phyloP scores from a whole-genome alignment of 2,113 vertebrate species.

The Euleptes europaea region DNA sequence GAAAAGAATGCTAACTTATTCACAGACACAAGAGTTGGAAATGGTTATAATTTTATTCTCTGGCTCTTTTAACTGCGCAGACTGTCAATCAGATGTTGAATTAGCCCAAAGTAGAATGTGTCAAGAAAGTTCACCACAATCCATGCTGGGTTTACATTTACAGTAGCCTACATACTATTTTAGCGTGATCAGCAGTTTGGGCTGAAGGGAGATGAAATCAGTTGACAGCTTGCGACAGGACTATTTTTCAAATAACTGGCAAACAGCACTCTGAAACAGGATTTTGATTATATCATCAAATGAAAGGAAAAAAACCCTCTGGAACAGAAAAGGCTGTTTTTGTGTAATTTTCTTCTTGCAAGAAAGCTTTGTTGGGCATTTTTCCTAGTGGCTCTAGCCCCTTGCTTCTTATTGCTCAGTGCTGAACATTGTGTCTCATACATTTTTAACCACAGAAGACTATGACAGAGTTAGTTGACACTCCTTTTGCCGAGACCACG shows the following conservation, averaged over 20 bases:
- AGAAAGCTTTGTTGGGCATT: neutral
- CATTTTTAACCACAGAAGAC: neutral
- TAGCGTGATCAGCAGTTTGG: neutral
- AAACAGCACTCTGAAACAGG: neutral
- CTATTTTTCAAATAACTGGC: neutral
- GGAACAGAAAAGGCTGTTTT: neutral
- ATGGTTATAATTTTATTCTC: neutral
- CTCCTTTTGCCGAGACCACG: neutral
- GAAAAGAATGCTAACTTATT: neutral
- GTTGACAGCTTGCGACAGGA: neutral
- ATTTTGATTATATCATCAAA: neutral
- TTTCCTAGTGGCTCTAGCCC: neutral
- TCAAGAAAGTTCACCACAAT: neutral
- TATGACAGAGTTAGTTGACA: neutral
- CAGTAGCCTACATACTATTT: neutral
- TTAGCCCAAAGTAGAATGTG: neutral
- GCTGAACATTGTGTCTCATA: neutral
- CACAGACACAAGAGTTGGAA: neutral
- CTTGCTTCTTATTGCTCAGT: neutral
- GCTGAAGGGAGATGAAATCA: neutral
- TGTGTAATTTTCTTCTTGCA: neutral
- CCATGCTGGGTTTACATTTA: neutral
- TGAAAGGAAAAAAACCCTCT: neutral
- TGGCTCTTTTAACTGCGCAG: neutral
- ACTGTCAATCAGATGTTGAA: neutral